Conservation (phyloP, 1,140 invertebrate species). For the Zophobas morio region DNA sequence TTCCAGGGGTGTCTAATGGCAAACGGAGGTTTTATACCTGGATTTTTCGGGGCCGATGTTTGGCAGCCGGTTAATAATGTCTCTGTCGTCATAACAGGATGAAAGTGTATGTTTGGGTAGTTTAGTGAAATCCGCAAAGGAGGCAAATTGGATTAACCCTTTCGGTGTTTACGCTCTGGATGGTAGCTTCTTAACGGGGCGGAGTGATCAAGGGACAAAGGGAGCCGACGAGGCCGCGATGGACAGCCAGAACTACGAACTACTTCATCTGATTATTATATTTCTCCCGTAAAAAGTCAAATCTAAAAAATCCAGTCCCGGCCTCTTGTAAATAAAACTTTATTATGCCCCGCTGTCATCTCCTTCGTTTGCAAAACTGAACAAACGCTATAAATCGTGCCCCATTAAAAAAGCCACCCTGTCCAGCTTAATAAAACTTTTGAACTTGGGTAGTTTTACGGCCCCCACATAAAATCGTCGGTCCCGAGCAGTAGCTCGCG, state of each 20-base stretch:
- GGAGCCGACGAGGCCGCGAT: too few species aligned
- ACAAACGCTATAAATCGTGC: too few species aligned
- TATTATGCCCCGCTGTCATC: too few species aligned
- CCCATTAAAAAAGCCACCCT: too few species aligned
- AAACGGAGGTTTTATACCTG: slow-evolving; percentile 12
- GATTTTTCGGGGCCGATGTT: slow-evolving; percentile 10
- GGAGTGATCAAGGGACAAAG: neutral
- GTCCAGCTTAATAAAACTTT: too few species aligned
- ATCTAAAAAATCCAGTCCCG: too few species aligned
- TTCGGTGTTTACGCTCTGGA: slow-evolving; percentile 28
- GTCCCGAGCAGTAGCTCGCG: neutral
- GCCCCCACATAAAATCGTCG: slow-evolving; percentile 28
- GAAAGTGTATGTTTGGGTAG: slow-evolving; percentile 49
- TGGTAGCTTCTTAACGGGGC: neutral
- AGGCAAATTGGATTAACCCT: slow-evolving; percentile 56
- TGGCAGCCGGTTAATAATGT: neutral
- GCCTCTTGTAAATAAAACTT: too few species aligned
- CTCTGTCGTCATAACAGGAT: neutral
- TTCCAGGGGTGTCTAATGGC: neutral
- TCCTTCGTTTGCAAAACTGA: too few species aligned
- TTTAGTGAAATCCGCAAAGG: slow-evolving; percentile 54
- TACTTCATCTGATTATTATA: too few species aligned
- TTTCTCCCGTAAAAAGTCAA: too few species aligned
- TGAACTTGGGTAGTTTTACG: slow-evolving; percentile 12
- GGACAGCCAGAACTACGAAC: too few species aligned